Evolutionary conservation across 2,113 vertebrate species (phyloP).

Genomic region (Clinocottus analis): DNA sequence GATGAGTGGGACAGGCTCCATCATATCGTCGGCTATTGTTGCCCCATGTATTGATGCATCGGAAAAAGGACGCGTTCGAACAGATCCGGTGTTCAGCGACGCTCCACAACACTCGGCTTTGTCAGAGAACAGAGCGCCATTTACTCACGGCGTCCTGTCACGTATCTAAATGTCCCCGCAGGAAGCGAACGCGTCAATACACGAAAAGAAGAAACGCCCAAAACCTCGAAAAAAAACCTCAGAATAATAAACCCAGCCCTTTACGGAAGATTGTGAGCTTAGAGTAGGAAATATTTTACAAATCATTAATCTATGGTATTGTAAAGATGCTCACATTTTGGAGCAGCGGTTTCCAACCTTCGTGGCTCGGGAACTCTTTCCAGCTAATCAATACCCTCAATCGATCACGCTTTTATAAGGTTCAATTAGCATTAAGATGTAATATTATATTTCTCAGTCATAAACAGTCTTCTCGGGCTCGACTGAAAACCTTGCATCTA

Average conservation of each 20-base stretch:
- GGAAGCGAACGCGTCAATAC: background rate
- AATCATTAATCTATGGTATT: background rate
- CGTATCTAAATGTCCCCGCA: constrained; percentile 1
- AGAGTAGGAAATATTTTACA: background rate
- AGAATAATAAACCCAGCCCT: too few relatives aligned
- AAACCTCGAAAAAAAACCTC: too few relatives aligned
- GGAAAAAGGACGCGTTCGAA: constrained; percentile 35
- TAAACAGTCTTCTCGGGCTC: too few relatives aligned
- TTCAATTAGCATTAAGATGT: background rate
- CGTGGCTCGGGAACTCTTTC: background rate
- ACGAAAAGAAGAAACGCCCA: too few relatives aligned
- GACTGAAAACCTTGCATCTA: too few relatives aligned
- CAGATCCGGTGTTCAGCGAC: too few relatives aligned
- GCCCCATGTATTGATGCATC: constrained; percentile 28
- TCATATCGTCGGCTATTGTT: constrained; percentile 65
- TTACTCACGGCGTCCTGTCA: constrained; percentile 8
- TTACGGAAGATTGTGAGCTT: background rate
- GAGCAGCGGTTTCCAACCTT: background rate
- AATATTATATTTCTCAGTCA: too few relatives aligned
- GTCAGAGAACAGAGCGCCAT: background rate
- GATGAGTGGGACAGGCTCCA: constrained; percentile 66
- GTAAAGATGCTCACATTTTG: background rate
- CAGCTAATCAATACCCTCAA: too few relatives aligned
- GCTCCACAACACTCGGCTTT: too few relatives aligned
- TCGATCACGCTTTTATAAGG: background rate